These are phyloP conservation scores for Passer domesticus DNA, from an alignment of 2,113 vertebrate species.

Conservation along the genomic window DNA sequence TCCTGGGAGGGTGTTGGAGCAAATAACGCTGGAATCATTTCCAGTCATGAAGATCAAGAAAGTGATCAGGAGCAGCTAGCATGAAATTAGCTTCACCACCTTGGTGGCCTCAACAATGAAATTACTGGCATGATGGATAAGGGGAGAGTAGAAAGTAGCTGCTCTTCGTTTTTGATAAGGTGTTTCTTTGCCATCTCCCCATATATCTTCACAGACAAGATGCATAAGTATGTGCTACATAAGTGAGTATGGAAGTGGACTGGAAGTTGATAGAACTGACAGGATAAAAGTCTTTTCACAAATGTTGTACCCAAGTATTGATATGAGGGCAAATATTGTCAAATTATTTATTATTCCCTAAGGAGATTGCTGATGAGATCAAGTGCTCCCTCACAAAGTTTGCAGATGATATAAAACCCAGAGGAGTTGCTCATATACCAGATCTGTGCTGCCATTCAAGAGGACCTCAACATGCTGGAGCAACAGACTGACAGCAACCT, in stretches of 20 bases:
- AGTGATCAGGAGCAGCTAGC: no score
- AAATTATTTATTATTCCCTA: neutral
- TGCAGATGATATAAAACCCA: neutral
- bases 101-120: no score
- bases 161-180: no score
- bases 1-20: neutral
- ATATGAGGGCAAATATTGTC: neutral
- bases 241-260: no score
- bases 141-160: no score
- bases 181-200: no score
- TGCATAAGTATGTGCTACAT: no score
- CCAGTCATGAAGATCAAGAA: no score
- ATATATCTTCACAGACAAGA: no score
- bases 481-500: neutral
- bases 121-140: no score
- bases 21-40: neutral
- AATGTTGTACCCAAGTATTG: rapidly evolving
- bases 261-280: neutral
- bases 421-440: neutral
- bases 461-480: neutral
- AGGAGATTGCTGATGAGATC: neutral
- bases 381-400: neutral
- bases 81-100: no score
- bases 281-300: neutral
- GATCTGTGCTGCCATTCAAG: neutral